A percentile compares a stretch with the other conserved stretches of the same genome.
Evolutionary conservation across 2,113 vertebrate genomes (phyloP).

Genomic region (Atrichornis clamosus): DNA sequence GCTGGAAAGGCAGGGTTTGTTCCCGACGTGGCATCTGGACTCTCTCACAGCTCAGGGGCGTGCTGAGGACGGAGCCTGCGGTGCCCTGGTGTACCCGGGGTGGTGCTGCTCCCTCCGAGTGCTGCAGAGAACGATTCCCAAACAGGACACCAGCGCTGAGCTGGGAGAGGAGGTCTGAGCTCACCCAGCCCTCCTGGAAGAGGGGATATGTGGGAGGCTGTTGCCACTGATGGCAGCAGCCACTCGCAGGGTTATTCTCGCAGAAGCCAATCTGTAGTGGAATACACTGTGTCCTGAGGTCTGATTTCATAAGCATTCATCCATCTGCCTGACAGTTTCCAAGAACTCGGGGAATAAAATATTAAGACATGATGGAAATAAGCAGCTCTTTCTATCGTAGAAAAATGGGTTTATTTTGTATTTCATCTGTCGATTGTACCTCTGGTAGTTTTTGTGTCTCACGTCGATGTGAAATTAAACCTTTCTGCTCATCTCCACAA

Average conservation of each 20-base stretch:
- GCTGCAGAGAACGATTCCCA: neutral
- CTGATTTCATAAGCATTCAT: constrained; percentile 16
- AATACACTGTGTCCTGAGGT: constrained; percentile 23
- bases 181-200: neutral
- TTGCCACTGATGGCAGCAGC: constrained; percentile 1
- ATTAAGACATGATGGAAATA: constrained; percentile 25
- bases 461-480: neutral
- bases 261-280: constrained; percentile 22
- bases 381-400: neutral
- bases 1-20: neutral
- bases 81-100: neutral
- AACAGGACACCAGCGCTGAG: neutral
- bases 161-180: neutral
- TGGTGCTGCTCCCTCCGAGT: neutral
- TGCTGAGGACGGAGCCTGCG: neutral
- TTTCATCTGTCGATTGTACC: neutral
- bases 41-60: neutral
- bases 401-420: neutral
- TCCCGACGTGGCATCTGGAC: neutral
- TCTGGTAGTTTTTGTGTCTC: neutral
- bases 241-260: constrained; percentile 25
- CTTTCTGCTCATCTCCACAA: neutral
- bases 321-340: constrained; percentile 48
- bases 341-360: neutral
- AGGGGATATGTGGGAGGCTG: constrained; percentile 2